Evolutionary conservation across 2,797 vertebrate species (phyloP).

Genomic region (Leuciscus waleckii): DNA sequence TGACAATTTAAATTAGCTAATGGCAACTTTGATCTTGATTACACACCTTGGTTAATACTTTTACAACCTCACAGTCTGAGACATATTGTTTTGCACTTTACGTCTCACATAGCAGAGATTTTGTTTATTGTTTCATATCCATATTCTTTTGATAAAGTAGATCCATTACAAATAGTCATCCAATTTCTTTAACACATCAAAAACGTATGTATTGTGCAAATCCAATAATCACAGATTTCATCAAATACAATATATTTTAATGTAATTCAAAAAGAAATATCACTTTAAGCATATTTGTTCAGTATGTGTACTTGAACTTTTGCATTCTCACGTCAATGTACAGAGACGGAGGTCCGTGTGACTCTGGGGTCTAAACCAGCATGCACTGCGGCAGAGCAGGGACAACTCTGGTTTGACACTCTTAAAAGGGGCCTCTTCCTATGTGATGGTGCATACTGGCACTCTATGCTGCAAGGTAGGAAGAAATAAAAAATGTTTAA

Average conservation of each 20-base stretch:
- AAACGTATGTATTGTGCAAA: neutral
- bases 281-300: conserved; percentile 4
- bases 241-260: neutral
- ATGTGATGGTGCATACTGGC: conserved; percentile 85
- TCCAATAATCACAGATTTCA: neutral
- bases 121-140: conserved; percentile 5
- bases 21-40: conserved; percentile 30
- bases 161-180: neutral
- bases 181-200: neutral
- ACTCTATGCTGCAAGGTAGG: conserved; percentile 87
- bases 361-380: conserved; percentile 80
- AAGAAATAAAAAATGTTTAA: neutral
- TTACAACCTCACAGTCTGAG: conserved; percentile 21
- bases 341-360: conserved; percentile 81
- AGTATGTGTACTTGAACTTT: neutral
- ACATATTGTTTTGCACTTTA: neutral
- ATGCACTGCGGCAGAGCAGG: conserved; percentile 77
- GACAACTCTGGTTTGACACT: conserved; percentile 90
- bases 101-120: neutral
- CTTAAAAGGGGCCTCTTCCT: conserved; percentile 84
- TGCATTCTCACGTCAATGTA: neutral
- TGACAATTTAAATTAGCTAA: conserved; percentile 34
- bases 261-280: neutral
- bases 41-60: conserved; percentile 1
- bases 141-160: conserved; percentile 6